phyloP scores from a whole-genome alignment of 2,888 invertebrate species.

The Enchytraeus crypticus region DNA sequence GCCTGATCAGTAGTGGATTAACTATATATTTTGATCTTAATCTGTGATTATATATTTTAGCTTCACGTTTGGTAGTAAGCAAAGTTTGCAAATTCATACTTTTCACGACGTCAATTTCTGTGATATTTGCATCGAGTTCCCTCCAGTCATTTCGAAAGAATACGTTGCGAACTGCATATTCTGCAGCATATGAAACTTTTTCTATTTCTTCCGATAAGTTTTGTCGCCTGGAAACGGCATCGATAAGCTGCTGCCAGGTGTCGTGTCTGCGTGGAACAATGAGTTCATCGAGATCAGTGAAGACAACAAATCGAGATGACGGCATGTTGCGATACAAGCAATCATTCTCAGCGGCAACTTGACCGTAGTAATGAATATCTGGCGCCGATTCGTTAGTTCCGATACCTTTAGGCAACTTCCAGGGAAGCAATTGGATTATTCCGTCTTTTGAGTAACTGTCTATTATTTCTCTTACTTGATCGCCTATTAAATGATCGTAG shows the following conservation, averaged over 20 bases:
- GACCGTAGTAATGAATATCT: conserved; percentile 25
- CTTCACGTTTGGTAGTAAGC: conserved; percentile 64
- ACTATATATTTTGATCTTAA: conserved; percentile 67
- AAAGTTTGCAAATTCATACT: conserved; percentile 27
- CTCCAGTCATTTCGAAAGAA: conserved; percentile 66
- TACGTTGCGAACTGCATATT: conserved; percentile 79
- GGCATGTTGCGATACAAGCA: conserved; percentile 24
- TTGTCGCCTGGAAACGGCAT: background rate
- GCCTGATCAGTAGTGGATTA: background rate
- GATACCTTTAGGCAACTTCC: conserved; percentile 21
- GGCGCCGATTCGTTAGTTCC: no score
- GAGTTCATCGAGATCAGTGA: conserved; percentile 24
- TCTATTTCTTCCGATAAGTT: background rate
- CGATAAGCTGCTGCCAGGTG: background rate
- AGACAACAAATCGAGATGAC: conserved; percentile 17
- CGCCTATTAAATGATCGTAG: conserved; percentile 19
- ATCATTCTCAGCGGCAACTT: conserved; percentile 24
- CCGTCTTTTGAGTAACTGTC: conserved; percentile 12
- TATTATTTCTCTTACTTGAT: conserved; percentile 9
- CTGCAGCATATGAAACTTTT: conserved; percentile 75
- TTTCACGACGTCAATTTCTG: conserved; percentile 12
- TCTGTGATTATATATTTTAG: conserved; percentile 67
- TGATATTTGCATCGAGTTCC: background rate
- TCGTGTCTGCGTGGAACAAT: conserved; percentile 14
- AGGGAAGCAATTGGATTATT: conserved; percentile 19